These are phyloP conservation scores for Drosophila helvetica DNA, from an alignment of 2,888 invertebrate genomes.

Conservation along the genomic window DNA sequence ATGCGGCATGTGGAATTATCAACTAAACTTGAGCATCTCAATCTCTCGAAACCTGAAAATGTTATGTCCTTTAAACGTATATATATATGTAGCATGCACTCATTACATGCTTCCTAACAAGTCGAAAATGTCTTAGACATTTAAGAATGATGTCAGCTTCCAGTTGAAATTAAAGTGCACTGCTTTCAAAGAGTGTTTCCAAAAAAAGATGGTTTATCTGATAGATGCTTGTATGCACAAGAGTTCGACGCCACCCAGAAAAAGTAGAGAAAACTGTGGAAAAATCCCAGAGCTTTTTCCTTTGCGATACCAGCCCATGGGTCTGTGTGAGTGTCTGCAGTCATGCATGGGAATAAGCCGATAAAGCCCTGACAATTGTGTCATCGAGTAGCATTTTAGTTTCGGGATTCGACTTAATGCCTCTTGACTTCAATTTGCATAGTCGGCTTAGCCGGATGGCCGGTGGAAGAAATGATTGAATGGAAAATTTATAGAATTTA, in stretches of 20 bases:
- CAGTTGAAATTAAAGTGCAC: neutral
- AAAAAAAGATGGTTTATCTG: conserved; percentile 14
- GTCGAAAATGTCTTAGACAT: neutral
- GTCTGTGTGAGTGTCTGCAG: conserved; percentile 44
- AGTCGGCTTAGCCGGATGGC: conserved; percentile 58
- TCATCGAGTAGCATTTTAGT: conserved; percentile 59
- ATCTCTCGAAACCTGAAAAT: no score
- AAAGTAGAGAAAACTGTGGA: conserved; percentile 3
- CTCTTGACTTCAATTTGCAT: conserved; percentile 68
- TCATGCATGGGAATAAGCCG: conserved; percentile 70
- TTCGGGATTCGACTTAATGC: conserved; percentile 65
- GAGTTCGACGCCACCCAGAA: neutral
- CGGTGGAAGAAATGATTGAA: conserved; percentile 46
- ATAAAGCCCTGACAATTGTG: conserved; percentile 70
- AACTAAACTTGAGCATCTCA: neutral
- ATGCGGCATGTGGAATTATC: neutral
- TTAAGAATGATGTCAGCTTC: neutral
- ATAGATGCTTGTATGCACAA: conserved; percentile 5
- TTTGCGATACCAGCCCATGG: conserved; percentile 23
- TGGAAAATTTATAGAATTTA: conserved; percentile 59
- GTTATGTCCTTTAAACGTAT: no score
- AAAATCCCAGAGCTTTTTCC: conserved; percentile 22
- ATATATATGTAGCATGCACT: no score
- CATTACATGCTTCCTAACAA: neutral
- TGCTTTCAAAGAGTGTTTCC: neutral